Conservation (phyloP, 2,888 invertebrate species). For the Alcis repandata region DNA sequence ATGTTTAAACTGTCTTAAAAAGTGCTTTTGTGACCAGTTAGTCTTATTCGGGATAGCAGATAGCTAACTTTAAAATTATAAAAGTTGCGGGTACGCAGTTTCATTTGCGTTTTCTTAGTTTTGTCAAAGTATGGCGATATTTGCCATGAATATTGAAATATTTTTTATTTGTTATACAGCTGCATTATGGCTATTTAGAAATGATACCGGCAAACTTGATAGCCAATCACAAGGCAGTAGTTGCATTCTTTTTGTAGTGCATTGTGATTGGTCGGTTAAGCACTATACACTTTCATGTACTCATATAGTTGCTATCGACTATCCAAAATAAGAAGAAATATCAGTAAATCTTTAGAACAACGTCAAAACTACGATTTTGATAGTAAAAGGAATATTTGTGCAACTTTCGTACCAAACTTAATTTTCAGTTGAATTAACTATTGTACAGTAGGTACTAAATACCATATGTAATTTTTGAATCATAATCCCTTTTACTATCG, state of each 20-base stretch:
- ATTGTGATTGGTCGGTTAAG: not conserved
- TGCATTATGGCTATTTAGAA: not conserved
- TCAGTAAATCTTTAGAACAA: not conserved
- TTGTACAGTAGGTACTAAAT: no score
- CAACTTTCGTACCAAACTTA: no score
- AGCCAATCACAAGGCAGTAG: not conserved
- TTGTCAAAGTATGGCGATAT: not conserved
- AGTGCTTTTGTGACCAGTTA: not conserved
- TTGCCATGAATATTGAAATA: no score
- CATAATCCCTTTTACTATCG: no score
- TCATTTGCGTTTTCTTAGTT: not conserved
- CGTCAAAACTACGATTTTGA: not conserved
- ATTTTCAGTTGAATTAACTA: no score
- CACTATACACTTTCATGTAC: no score
- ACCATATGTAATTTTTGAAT: no score
- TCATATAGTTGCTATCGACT: not conserved
- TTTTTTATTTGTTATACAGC: no score
- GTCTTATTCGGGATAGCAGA: constrained; percentile 4
- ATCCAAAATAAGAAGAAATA: not conserved
- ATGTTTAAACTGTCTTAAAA: constrained; percentile 28
- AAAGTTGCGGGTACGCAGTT: not conserved
- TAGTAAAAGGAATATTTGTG: no score
- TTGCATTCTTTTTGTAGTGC: not conserved
- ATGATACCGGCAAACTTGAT: not conserved
- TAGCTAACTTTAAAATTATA: not conserved